A percentile compares a stretch with the other conserved stretches of the same genome.
These are phyloP conservation scores for Corythoichthys haematopterus DNA, from an alignment of 2,113 vertebrate genomes.

Conservation along the genomic window DNA sequence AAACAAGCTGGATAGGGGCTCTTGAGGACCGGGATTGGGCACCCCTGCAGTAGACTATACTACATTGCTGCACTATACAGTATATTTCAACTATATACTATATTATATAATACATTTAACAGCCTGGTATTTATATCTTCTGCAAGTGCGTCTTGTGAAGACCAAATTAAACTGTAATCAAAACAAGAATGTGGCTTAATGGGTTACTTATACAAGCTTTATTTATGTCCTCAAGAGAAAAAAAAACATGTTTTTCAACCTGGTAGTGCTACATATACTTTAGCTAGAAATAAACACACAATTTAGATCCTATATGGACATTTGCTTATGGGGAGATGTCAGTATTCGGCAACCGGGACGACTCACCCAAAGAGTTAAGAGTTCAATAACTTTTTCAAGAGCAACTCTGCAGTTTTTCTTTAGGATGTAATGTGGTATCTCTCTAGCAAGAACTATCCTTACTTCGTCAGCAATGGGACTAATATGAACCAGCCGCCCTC, in stretches of 20 bases:
- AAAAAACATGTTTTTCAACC: not conserved
- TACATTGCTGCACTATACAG: no score
- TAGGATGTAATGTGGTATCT: not conserved
- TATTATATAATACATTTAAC: no score
- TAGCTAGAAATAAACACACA: slow-evolving; percentile 1
- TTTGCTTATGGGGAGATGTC: not conserved
- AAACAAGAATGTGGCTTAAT: not conserved
- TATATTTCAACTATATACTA: no score
- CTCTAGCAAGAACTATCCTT: not conserved
- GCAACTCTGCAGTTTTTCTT: slow-evolving; percentile 2
- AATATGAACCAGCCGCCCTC: not conserved
- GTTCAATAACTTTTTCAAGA: slow-evolving; percentile 5
- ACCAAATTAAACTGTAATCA: not conserved
- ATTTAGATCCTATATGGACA: not conserved
- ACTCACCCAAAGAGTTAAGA: not conserved
- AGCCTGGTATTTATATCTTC: no score
- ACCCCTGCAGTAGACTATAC: no score
- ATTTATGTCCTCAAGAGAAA: not conserved
- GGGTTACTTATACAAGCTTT: not conserved
- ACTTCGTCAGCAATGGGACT: not conserved
- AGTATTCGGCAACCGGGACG: not conserved
- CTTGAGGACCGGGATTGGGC: no score
- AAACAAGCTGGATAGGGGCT: no score
- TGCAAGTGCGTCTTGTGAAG: not conserved
- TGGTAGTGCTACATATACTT: not conserved